Conservation (phyloP, 2,888 invertebrate species). For the Aporophyla lueneburgensis region DNA sequence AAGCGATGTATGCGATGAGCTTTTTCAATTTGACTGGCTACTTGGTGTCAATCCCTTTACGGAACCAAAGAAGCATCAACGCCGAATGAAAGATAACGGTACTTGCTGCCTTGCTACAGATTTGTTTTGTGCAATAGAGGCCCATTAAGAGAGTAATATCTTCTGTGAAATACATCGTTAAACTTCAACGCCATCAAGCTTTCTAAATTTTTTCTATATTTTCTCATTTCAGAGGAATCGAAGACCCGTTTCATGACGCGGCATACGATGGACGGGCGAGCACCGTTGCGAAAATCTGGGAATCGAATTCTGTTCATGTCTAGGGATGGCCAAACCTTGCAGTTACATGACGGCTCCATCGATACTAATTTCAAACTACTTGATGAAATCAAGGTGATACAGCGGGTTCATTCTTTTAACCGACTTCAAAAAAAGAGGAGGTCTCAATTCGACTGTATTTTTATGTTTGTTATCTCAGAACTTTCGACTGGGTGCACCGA, state of each 20-base stretch:
- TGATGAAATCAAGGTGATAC: conserved; percentile 88
- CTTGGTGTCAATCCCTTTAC: no score
- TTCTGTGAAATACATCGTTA: neutral
- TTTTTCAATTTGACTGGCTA: no score
- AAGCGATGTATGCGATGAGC: no score
- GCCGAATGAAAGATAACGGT: no score
- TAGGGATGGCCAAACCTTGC: conserved; percentile 90
- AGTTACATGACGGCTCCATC: conserved; percentile 88
- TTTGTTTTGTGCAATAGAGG: neutral
- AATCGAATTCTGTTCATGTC: conserved; percentile 86
- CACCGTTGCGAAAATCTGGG: conserved; percentile 88
- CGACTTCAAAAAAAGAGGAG: no score
- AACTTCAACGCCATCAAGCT: neutral
- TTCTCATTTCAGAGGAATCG: conserved; percentile 79
- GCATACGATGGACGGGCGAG: conserved; percentile 90
- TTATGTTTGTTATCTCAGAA: no score
- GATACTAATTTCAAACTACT: conserved; percentile 87
- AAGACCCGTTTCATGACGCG: conserved; percentile 86
- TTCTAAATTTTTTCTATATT: conserved; percentile 1
- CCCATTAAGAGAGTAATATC: neutral
- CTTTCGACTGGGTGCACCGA: no score
- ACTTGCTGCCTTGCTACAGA: no score
- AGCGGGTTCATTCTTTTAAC: neutral
- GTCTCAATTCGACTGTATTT: no score
- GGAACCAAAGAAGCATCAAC: no score